These are phyloP conservation scores for Sinodicranocentrus sp. DNA, from an alignment of 2,888 invertebrate species.

Conservation along the genomic window DNA sequence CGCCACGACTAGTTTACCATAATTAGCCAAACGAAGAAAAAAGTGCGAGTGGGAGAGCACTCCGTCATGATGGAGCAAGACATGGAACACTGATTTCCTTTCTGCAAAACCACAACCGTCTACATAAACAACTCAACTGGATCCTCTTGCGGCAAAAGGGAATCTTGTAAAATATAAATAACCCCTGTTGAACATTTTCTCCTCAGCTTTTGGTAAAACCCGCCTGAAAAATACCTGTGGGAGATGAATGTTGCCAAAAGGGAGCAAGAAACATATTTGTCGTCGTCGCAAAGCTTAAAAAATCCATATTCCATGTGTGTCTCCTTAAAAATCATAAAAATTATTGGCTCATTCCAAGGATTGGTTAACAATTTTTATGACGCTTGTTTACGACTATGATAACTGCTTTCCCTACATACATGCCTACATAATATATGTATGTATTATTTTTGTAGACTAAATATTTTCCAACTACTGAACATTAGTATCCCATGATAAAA, in stretches of 20 bases:
- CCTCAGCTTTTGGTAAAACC: background rate
- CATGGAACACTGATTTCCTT: background rate
- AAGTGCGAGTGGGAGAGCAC: too few relatives aligned
- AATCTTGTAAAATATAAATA: background rate
- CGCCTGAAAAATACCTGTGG: background rate
- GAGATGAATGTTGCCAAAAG: background rate
- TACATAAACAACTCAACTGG: background rate
- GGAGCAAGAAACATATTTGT: slow-evolving; percentile 3
- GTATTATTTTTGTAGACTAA: too few relatives aligned
- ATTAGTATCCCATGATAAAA: too few relatives aligned
- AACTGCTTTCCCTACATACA: slow-evolving; percentile 44
- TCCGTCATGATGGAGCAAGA: too few relatives aligned
- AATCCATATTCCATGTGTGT: background rate
- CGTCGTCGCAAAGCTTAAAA: background rate
- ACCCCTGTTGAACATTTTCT: background rate
- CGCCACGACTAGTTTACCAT: slow-evolving; percentile 59
- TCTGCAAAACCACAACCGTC: background rate
- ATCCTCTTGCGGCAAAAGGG: background rate
- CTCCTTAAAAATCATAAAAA: slow-evolving; percentile 47
- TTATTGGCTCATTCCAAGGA: slow-evolving; percentile 43
- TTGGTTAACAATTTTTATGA: slow-evolving; percentile 37
- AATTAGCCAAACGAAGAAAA: slow-evolving; percentile 56
- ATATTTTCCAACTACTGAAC: too few relatives aligned
- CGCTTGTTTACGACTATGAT: slow-evolving; percentile 58
- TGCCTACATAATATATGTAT: too few relatives aligned